Conservation (phyloP, 1,140 invertebrate genomes). For the Drosophila parabipectinata region DNA sequence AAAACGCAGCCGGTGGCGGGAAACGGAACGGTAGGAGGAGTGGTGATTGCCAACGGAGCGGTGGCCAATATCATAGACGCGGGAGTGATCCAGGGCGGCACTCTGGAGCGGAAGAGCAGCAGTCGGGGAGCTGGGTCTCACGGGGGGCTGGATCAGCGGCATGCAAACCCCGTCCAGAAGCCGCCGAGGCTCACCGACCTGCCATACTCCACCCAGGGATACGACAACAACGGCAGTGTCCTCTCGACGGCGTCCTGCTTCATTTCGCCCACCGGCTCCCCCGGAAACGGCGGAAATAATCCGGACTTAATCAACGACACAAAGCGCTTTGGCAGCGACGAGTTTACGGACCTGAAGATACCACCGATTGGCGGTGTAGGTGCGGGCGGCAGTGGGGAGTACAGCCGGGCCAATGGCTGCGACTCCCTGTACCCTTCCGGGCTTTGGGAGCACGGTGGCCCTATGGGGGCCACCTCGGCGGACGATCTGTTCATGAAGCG, state of each 20-base stretch:
- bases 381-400: constrained; percentile 86
- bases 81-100: constrained; percentile 24
- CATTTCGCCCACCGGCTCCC: constrained; percentile 88
- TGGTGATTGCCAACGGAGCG: constrained; percentile 76
- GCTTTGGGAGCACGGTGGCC: constrained; percentile 86
- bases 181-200: constrained; percentile 88
- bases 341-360: constrained; percentile 77
- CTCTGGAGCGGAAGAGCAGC: constrained; percentile 74
- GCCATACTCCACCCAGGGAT: constrained; percentile 87
- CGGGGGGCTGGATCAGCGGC: constrained; percentile 84
- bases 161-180: constrained; percentile 88
- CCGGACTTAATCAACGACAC: constrained; percentile 93
- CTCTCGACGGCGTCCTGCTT: constrained; percentile 86
- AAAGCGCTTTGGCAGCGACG: constrained; percentile 85
- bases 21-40: constrained; percentile 84
- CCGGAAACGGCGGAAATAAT: constrained; percentile 88
- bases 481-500: constrained; percentile 85
- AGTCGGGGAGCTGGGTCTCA: constrained; percentile 3
- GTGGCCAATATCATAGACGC: constrained; percentile 72
- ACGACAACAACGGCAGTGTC: constrained; percentile 86
- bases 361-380: constrained; percentile 39
- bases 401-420: constrained; percentile 87
- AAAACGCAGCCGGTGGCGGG: constrained; percentile 84
- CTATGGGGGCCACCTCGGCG: constrained; percentile 68
- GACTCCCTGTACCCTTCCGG: constrained; percentile 90